phyloP scores from a whole-genome alignment of 2,888 invertebrate species.

The Phalera bucephala region DNA sequence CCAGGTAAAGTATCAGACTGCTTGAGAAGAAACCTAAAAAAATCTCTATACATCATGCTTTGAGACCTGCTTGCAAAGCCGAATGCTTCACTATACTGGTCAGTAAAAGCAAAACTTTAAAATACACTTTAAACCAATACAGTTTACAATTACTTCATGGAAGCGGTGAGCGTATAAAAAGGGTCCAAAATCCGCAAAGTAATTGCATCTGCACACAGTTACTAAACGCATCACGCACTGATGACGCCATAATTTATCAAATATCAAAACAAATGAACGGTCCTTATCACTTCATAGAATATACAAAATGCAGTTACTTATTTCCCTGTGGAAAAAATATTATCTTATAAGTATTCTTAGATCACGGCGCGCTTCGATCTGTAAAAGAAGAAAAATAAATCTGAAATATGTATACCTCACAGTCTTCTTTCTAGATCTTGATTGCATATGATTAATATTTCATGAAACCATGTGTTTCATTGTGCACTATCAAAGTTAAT shows the following conservation, averaged over 20 bases:
- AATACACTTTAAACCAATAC: slow-evolving; percentile 71
- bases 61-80: slow-evolving; percentile 74
- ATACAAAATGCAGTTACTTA: slow-evolving; percentile 85
- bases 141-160: slow-evolving; percentile 75
- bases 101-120: slow-evolving; percentile 70
- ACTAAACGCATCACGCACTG: slow-evolving; percentile 74
- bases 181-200: slow-evolving; percentile 78
- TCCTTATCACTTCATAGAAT: slow-evolving; percentile 84
- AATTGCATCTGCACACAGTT: slow-evolving; percentile 74
- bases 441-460: no score
- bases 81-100: slow-evolving; percentile 67
- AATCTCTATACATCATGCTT: slow-evolving; percentile 81
- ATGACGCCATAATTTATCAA: slow-evolving; percentile 79
- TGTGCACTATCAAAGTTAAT: background rate
- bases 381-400: slow-evolving; percentile 43
- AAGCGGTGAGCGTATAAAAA: slow-evolving; percentile 81
- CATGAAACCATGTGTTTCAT: no score
- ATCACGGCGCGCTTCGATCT: slow-evolving; percentile 83
- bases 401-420: no score
- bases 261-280: slow-evolving; percentile 82
- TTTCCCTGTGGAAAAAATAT: slow-evolving; percentile 84
- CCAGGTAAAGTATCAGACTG: slow-evolving; percentile 59
- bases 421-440: no score
- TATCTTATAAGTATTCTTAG: slow-evolving; percentile 82
- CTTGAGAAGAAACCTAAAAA: slow-evolving; percentile 78